Percentiles rank a stretch among this genome's conserved stretches.
Evolutionary conservation across 2,888 invertebrate genomes (phyloP).

Genomic region (Hydraecia micacea): DNA sequence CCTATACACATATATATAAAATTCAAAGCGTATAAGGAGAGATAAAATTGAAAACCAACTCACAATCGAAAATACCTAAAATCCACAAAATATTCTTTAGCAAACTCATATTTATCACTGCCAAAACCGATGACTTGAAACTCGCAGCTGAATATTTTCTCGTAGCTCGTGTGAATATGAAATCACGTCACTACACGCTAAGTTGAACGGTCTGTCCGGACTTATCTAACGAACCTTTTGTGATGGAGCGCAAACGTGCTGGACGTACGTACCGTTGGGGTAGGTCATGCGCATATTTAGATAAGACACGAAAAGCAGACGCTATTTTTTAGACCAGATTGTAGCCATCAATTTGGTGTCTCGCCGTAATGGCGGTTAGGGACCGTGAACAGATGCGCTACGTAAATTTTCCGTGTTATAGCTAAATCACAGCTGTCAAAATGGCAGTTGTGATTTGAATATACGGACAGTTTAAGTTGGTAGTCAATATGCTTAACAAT

Average conservation of each 20-base stretch:
- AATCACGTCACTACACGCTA: conserved; percentile 44
- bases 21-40: not conserved
- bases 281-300: conserved; percentile 35
- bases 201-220: conserved; percentile 48
- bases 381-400: not conserved
- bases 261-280: conserved; percentile 18
- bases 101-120: conserved; percentile 34
- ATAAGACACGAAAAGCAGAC: conserved; percentile 30
- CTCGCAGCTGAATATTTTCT: conserved; percentile 49
- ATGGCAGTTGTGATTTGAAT: not conserved
- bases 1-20: not conserved
- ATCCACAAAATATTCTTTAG: conserved; percentile 11
- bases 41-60: conserved; percentile 1
- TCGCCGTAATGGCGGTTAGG: not conserved
- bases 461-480: not conserved
- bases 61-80: not conserved
- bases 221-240: conserved; percentile 66
- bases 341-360: not conserved
- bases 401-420: not conserved
- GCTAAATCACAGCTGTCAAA: not conserved
- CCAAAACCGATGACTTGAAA: conserved; percentile 43
- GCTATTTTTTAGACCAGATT: conserved; percentile 12
- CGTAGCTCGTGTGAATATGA: conserved; percentile 55
- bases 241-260: conserved; percentile 42
- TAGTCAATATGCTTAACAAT: not conserved